Base-by-base conservation (phyloP, 2,797 vertebrate species). In the Esox lucius region DNA sequence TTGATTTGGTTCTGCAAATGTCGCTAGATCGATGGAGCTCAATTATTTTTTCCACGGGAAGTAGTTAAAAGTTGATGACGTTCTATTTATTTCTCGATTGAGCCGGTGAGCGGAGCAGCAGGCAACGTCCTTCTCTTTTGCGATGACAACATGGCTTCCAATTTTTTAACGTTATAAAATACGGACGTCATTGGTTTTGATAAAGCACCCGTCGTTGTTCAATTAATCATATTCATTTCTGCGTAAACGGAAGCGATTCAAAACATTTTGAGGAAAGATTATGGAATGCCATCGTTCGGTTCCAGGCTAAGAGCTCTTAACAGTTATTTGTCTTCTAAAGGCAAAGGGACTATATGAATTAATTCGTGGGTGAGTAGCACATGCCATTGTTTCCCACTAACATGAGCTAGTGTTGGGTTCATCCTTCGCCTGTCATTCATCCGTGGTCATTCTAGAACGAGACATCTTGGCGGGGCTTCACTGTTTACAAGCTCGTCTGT, bases 131-230 rank as follows among this genome's bases (percentile, higher is more conserved):
- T 78, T 71, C 73, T 33, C 19, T 62, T 62, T 71, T 75, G 49
- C 53, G 48, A 33, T 53, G 61, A 67, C 71, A 83, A 81, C 69
- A 78, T 80, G 80, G 83, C 68, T 71, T 77, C 73, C 71, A 22
- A 70, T 35, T 66, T 35, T 72, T 24, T 12, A 71, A 72, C 53
- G 68, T 53, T 70, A 12, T 24, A 31, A 70, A 77, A 74, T 49
- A 77, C 46, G 35, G 48, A 56, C 16, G n/a, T 67, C 53, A 13
- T 62, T 15, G 24, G 56, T 61, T 73, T 56, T 46, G 9, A 19
- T 9, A n/a, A n/a, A 59, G 64, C 7, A 19, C 4, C 19, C 17
- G 64, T 39, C 4, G 24, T 31, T 1, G 26, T 56, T 33, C 22
- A 28, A 15, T 28, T 19, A 0, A 26, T 17, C 69, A 13, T 70